Evolutionary conservation across 2,888 invertebrate species (phyloP).

Genomic region (Apodemia zela): DNA sequence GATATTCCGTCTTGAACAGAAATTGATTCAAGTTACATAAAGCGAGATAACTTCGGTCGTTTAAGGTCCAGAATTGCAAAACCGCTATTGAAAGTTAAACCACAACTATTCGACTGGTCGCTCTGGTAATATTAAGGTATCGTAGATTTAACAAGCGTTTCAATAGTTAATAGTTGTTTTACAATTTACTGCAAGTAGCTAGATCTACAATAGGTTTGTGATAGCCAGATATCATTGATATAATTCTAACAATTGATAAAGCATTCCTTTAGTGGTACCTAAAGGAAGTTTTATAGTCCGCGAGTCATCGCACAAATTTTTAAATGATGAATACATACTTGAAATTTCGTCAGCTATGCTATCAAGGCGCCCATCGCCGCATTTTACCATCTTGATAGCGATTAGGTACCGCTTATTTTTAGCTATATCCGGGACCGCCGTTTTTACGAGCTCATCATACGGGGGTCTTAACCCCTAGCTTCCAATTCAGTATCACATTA

Average conservation of each 20-base stretch:
- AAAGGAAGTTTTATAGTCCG: too few species aligned
- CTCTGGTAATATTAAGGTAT: not conserved
- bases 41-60: slow-evolving; percentile 3
- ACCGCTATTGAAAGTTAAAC: slow-evolving; percentile 1
- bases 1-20: slow-evolving; percentile 6
- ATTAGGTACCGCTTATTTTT: too few species aligned
- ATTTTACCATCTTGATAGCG: too few species aligned
- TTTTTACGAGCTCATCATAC: too few species aligned
- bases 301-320: too few species aligned
- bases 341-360: too few species aligned
- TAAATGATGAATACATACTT: too few species aligned
- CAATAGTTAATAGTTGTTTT: not conserved
- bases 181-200: not conserved
- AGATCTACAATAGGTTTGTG: not conserved
- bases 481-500: too few species aligned
- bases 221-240: not conserved
- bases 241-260: not conserved
- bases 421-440: too few species aligned
- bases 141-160: not conserved
- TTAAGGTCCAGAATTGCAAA: slow-evolving; percentile 4
- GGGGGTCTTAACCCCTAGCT: too few species aligned
- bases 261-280: too few species aligned
- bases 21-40: slow-evolving; percentile 1
- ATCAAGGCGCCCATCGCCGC: too few species aligned
- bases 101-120: not conserved